Conservation (phyloP, 2,113 vertebrate species). For the Syrmaticus mikado region DNA sequence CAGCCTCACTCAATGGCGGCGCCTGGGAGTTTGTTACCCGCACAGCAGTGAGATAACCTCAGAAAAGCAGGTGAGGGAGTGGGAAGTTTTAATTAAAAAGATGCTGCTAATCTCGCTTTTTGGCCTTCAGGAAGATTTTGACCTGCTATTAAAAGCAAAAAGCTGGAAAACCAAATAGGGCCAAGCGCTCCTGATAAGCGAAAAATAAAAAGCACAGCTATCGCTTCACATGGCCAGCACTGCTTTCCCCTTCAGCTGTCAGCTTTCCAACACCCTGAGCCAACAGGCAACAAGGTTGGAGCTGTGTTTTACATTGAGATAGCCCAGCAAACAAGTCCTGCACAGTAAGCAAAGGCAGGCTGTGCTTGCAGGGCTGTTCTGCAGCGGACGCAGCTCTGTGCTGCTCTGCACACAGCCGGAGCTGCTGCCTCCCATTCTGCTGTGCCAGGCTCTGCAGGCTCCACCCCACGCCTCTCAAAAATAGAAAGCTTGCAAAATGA, state of each 20-base stretch:
- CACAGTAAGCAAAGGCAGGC: too few species aligned
- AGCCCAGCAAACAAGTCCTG: constrained; percentile 2
- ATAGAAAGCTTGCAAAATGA: constrained; percentile 74
- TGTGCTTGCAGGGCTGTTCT: neutral
- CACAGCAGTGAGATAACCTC: neutral
- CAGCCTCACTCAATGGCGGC: neutral
- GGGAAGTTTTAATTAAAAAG: neutral
- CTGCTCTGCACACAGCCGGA: neutral
- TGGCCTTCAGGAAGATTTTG: neutral
- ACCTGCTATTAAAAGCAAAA: neutral
- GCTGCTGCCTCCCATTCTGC: constrained; percentile 49
- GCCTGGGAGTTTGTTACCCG: neutral
- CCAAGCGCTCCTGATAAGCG: neutral
- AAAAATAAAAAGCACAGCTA: neutral
- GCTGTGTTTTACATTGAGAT: constrained; percentile 19
- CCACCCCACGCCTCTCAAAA: constrained; percentile 57
- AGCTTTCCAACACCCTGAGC: constrained; percentile 46
- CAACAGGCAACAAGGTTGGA: constrained; percentile 22
- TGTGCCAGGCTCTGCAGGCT: constrained; percentile 40
- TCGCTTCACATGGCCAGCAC: constrained; percentile 41
- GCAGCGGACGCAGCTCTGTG: too few species aligned
- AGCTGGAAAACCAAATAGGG: neutral
- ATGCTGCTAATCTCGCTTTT: neutral
- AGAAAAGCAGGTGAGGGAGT: neutral
- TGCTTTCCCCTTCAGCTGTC: constrained; percentile 58